Evolutionary conservation across 2,888 invertebrate species (phyloP).

Genomic region (Hydrotaea diabolus): DNA sequence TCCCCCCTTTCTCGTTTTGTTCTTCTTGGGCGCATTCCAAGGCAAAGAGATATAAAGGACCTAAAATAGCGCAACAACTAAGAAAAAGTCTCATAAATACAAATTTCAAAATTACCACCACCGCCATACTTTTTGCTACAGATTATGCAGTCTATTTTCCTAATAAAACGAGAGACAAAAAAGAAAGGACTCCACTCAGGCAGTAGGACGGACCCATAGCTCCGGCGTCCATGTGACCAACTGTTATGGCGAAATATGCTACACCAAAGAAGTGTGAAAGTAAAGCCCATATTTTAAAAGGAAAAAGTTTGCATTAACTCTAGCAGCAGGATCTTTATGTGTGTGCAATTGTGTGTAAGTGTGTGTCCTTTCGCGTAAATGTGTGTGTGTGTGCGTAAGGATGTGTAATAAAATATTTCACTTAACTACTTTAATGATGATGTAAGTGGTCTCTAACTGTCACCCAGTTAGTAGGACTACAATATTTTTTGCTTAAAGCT

Average conservation of each 20-base stretch:
- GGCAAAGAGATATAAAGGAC: conserved; percentile 13
- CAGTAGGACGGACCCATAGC: not conserved
- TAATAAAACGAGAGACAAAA: not conserved
- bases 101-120: conserved; percentile 63
- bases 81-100: conserved; percentile 62
- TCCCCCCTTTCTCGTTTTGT: not conserved
- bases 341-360: not conserved
- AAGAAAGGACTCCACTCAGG: not conserved
- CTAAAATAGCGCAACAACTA: conserved; percentile 1
- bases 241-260: conserved; percentile 4
- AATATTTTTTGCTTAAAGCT: conserved; percentile 9
- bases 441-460: conserved; percentile 62
- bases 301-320: conserved; percentile 55
- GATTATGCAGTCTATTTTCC: conserved; percentile 62
- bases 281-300: conserved; percentile 45
- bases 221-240: conserved; percentile 33
- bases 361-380: not conserved
- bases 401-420: conserved; percentile 54
- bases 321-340: not conserved
- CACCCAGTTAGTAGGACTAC: conserved; percentile 37
- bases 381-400: conserved; percentile 7
- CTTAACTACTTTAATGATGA: conserved; percentile 66
- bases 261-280: conserved; percentile 40
- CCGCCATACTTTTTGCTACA: conserved; percentile 55
- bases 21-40: not conserved